These are phyloP conservation scores for Anadara kagoshimensis DNA, from an alignment of 1,140 invertebrate genomes.

Conservation along the genomic window DNA sequence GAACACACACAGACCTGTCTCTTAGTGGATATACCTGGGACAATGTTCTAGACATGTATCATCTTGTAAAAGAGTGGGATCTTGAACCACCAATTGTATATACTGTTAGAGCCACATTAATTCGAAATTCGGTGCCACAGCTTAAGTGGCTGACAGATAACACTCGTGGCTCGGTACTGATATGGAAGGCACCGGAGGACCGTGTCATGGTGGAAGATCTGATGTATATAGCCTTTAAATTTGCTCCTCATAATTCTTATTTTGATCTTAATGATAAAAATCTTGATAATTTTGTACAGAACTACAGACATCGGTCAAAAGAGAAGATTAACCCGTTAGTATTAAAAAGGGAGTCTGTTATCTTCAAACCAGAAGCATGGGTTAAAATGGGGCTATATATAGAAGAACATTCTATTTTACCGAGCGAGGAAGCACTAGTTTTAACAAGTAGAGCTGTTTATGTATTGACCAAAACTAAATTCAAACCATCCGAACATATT, in stretches of 20 bases:
- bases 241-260: slow-evolving; percentile 58
- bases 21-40: slow-evolving; percentile 80
- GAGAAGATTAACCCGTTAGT: slow-evolving; percentile 56
- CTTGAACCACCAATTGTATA: slow-evolving; percentile 84
- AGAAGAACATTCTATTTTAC: slow-evolving; percentile 62
- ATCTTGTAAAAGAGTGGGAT: slow-evolving; percentile 77
- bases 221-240: slow-evolving; percentile 64
- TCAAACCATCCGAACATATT: slow-evolving; percentile 46
- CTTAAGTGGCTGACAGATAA: slow-evolving; percentile 72
- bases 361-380: slow-evolving; percentile 64
- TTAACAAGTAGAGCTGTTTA: slow-evolving; percentile 60
- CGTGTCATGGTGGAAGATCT: slow-evolving; percentile 50
- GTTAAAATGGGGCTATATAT: slow-evolving; percentile 68
- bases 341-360: slow-evolving; percentile 53
- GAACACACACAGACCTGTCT: slow-evolving; percentile 73
- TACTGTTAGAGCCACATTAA: slow-evolving; percentile 84
- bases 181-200: slow-evolving; percentile 54
- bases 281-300: slow-evolving; percentile 44
- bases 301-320: slow-evolving; percentile 57
- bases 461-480: slow-evolving; percentile 60
- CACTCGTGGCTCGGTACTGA: slow-evolving; percentile 48
- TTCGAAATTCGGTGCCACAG: slow-evolving; percentile 78
- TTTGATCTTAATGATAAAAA: slow-evolving; percentile 61
- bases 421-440: slow-evolving; percentile 65
- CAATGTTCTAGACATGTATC: slow-evolving; percentile 85